Evolutionary conservation across 2,113 vertebrate species (phyloP).

Genomic region (Corydoras sp.): DNA sequence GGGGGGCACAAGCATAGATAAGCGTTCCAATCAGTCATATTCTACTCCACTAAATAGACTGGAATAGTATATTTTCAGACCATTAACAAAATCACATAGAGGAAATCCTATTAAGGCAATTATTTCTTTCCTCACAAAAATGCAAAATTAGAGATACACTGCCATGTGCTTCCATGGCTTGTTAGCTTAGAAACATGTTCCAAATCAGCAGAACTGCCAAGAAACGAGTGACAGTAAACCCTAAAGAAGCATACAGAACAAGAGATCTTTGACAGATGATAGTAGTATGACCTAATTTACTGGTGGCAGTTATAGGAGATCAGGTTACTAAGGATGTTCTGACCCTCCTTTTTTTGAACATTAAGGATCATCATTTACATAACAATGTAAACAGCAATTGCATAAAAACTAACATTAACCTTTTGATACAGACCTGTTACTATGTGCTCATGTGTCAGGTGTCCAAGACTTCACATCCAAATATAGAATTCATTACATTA

Average conservation of each 20-base stretch:
- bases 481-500: no score
- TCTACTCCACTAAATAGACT: slow-evolving; percentile 73
- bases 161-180: slow-evolving; percentile 59
- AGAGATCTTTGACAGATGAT: background rate
- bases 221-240: background rate
- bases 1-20: slow-evolving; percentile 72
- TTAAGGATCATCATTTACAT: no score
- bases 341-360: no score
- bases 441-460: no score
- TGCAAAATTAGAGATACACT: slow-evolving; percentile 67
- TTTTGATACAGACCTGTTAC: no score
- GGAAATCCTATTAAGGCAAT: slow-evolving; percentile 74
- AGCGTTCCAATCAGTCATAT: slow-evolving; percentile 75
- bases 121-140: slow-evolving; percentile 67
- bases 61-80: slow-evolving; percentile 78
- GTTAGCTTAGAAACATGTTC: slow-evolving; percentile 54
- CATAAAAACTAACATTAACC: no score
- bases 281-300: slow-evolving; percentile 2
- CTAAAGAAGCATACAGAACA: background rate
- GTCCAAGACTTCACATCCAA: no score
- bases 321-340: background rate
- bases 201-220: slow-evolving; percentile 8
- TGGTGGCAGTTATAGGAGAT: background rate
- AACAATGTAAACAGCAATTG: no score
- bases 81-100: slow-evolving; percentile 78